Base-by-base conservation (phyloP, 2,888 invertebrate species). In the Agonopterix alstromeriana region DNA sequence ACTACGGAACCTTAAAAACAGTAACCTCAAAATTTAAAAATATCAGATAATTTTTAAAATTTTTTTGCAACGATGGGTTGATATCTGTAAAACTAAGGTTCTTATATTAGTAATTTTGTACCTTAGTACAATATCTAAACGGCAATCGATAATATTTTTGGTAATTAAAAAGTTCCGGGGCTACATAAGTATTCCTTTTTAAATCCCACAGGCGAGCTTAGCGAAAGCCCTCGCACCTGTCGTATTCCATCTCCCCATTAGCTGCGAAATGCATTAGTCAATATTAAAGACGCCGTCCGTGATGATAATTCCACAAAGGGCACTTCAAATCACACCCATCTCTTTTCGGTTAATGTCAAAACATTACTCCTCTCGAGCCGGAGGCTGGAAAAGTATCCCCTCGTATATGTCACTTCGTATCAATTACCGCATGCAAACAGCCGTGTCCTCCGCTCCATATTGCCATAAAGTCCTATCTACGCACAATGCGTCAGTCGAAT, bases 241-340 rank as follows among this genome's bases (percentile, higher is more conserved):
- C 87, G 76, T 65, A 64, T 73, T 78, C 55, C 73, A 68, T 75
- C 73, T 77, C 75, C 79, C 85, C 84, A 86, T 86, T 83, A 85
- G 76, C 77, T 65, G 69, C 65, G 79, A 86, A 83, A 86, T 86
- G 83, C 87, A 88, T 88, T 88, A 88, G 87, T 83, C 81, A 81
- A 82, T 88, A 88, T 86, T 87, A 88, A 87, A 84, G 82, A 83
- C 81, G 81, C 81, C 80, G 67, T 78, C 70, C 84, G 84, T 78
- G 85, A 82, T 69, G 83, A 79, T 88, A 88, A 88, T 87, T 86
- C 87, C 87, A 87, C 87, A 88, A 87, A 87, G 87, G 85, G 85
- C 88, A 81, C 87, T 88, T 80, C 84, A 86, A 86, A 87, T 87
- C 88, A 87, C 88, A 87, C 87, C 87, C 87, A 84, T 82, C 82